These are phyloP conservation scores for Spisula solida DNA, from an alignment of 2,888 invertebrate species.

Conservation along the genomic window DNA sequence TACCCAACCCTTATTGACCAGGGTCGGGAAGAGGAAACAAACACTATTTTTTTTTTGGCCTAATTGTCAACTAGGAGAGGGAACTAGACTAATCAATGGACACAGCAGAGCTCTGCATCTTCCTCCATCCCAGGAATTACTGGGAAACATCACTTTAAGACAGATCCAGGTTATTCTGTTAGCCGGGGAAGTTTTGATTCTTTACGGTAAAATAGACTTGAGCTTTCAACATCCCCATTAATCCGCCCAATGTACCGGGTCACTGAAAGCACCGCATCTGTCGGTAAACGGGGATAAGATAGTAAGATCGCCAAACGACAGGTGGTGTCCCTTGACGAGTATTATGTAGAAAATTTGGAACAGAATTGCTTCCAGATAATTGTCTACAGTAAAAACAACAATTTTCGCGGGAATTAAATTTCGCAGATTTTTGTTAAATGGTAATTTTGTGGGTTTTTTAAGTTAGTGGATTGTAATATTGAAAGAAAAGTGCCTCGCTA, in stretches of 20 bases:
- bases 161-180: neutral
- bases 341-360: neutral
- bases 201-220: neutral
- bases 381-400: neutral
- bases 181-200: neutral
- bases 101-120: too few species aligned
- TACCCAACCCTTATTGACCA: too few species aligned
- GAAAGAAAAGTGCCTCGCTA: too few species aligned
- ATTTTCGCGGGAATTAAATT: neutral
- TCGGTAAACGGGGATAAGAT: neutral
- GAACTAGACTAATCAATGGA: too few species aligned
- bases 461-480: too few species aligned
- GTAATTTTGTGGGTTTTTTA: too few species aligned
- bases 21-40: too few species aligned
- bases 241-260: neutral
- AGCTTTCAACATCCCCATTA: neutral
- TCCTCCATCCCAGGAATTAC: neutral
- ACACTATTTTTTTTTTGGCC: too few species aligned
- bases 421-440: neutral
- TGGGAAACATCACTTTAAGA: neutral
- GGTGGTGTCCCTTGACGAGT: neutral
- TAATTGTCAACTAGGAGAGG: too few species aligned
- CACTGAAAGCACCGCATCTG: neutral
- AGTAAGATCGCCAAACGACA: neutral
- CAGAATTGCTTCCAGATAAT: neutral